Percentiles rank a stretch among this genome's conserved stretches.
Evolutionary conservation across 1,140 invertebrate species (phyloP).

Genomic region (Nymphalis io): DNA sequence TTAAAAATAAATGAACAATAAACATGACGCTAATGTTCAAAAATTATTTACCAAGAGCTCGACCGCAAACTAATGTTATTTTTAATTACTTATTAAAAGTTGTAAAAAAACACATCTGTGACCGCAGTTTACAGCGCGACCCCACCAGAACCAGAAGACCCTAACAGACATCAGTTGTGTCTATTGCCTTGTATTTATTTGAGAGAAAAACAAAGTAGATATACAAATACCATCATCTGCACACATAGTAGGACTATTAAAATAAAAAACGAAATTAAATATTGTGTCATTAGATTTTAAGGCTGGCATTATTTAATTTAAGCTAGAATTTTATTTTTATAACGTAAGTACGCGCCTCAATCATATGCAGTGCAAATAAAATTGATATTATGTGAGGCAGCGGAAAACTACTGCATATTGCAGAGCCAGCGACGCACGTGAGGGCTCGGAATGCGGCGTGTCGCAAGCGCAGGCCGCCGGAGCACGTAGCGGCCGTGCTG

Average conservation of each 20-base stretch:
- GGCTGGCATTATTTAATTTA: no score
- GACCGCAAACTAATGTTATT: slow-evolving; percentile 32
- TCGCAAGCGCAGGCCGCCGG: slow-evolving; percentile 19
- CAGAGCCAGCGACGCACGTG: slow-evolving; percentile 28
- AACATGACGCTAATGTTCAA: slow-evolving; percentile 14
- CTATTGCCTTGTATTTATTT: no score
- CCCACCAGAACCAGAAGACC: no score
- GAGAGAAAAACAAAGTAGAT: no score
- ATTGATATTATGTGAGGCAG: neutral
- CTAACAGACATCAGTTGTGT: no score
- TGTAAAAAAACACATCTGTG: slow-evolving; percentile 11
- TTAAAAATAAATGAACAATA: slow-evolving; percentile 24
- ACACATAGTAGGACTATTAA: no score
- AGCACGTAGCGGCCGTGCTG: slow-evolving; percentile 20
- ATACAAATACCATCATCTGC: no score
- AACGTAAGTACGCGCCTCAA: no score
- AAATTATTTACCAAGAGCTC: neutral
- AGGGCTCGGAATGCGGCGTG: slow-evolving; percentile 34
- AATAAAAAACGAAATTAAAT: no score
- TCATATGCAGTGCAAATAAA: neutral
- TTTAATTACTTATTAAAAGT: slow-evolving; percentile 34
- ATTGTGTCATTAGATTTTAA: no score
- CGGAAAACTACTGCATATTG: slow-evolving; percentile 37
- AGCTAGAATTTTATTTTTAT: no score
- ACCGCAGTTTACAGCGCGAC: slow-evolving; percentile 13